Base-by-base conservation (phyloP, 2,113 vertebrate species). In the Pseudopodoces humilis region DNA sequence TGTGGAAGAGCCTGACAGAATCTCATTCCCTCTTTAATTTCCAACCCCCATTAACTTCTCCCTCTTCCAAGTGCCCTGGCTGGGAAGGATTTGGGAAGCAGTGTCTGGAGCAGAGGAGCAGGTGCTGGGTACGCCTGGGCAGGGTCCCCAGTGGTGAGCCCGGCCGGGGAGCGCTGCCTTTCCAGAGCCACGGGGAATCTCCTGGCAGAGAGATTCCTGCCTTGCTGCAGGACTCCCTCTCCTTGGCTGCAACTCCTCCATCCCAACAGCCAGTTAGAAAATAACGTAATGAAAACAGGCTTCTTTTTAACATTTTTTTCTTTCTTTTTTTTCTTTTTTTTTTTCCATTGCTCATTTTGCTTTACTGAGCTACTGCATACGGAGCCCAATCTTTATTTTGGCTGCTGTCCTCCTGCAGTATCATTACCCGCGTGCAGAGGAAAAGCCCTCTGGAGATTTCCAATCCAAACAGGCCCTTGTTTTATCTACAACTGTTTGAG, bases 381-480 rank as follows among this genome's bases (percentile, higher is more conserved):
- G 1, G 79, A 95, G 91, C 23, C 0, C 27, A 94, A 69, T 92
- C 96, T 96, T 97, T 95, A 79, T 70, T 94, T 96, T 96, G 96
- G 95, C 94, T 92, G 60, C 46, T n/a, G 72, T 77, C 88, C 95
- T 83, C 37, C 31, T 63, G 76, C 90, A 95, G 33, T 63, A 95
- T 90, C 94, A 46, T 83, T 92, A 83, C 65, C 80, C 47, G 47
- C 33, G 52, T 27, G 5, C 91, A 87, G 56, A 96, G 95, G 87
- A 92, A 95, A 97, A 94, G 92, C 92, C 94, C 94, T 96, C 94
- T 95, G 93, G 97, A 95, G 94, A 95, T 91, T 96, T 96, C 96
- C 94, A 95, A 95, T 91, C 94, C 96, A 96, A 97, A 96, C 93
- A 97, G 94, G 87, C 93, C 82, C 95, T 96, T 92, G 93, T 88